Evolutionary conservation across 2,888 invertebrate species (phyloP).

Genomic region (Octonoba sinensis): DNA sequence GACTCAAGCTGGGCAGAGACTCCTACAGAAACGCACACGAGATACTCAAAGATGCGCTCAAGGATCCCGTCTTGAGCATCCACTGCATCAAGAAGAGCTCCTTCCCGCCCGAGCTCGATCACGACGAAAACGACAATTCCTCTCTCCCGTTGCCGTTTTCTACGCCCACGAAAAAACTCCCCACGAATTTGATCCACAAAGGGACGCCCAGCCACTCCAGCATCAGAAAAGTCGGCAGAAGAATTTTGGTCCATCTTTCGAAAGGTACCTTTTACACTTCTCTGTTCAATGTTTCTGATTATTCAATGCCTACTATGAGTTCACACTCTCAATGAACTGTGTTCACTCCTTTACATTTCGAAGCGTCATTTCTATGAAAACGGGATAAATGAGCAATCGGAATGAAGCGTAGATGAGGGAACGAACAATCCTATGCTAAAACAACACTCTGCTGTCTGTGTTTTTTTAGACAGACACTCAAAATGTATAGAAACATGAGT

Average conservation of each 20-base stretch:
- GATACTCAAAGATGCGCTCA: constrained; percentile 81
- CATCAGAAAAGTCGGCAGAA: constrained; percentile 85
- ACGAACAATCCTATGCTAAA: too few relatives aligned
- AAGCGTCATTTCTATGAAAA: too few relatives aligned
- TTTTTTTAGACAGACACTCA: too few relatives aligned
- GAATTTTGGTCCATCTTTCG: constrained; percentile 71
- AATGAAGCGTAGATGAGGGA: too few relatives aligned
- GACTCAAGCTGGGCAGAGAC: constrained; percentile 80
- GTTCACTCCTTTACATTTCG: too few relatives aligned
- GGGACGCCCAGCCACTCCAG: constrained; percentile 77
- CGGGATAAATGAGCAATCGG: too few relatives aligned
- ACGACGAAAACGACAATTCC: constrained; percentile 73
- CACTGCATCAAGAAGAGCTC: constrained; percentile 70
- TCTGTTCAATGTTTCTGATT: too few relatives aligned
- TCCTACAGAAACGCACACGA: constrained; percentile 83
- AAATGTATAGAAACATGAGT: too few relatives aligned
- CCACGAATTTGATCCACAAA: constrained; percentile 36
- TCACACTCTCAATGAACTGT: too few relatives aligned
- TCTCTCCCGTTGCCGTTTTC: constrained; percentile 71
- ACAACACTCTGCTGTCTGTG: too few relatives aligned
- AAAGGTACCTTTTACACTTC: constrained; percentile 69
- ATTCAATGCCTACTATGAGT: too few relatives aligned
- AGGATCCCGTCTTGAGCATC: constrained; percentile 77
- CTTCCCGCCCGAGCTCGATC: too few relatives aligned
- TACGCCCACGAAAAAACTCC: constrained; percentile 77